These are phyloP conservation scores for Cremastinae sp. DNA, from an alignment of 2,888 invertebrate genomes.

Conservation along the genomic window DNA sequence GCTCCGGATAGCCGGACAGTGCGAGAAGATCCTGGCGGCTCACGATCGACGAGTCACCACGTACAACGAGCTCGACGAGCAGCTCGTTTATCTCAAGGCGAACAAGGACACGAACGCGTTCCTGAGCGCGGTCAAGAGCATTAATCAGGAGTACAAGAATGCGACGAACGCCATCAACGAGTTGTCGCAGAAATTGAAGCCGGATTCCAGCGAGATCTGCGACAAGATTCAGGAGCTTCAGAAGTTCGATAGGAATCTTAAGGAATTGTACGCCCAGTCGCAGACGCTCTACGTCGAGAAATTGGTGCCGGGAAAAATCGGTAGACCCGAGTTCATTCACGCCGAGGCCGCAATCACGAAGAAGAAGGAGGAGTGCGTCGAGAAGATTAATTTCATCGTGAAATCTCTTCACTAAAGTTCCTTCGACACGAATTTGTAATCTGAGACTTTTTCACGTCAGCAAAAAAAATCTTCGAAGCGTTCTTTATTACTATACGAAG, in stretches of 20 bases:
- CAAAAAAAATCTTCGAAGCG: not conserved
- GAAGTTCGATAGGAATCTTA: slow-evolving; percentile 81
- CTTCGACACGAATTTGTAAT: not conserved
- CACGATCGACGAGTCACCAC: slow-evolving; percentile 83
- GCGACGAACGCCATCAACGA: slow-evolving; percentile 82
- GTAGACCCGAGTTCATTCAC: slow-evolving; percentile 83
- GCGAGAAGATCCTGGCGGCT: slow-evolving; percentile 82
- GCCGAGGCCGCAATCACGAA: slow-evolving; percentile 81
- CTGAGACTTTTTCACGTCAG: not conserved
- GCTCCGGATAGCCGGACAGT: slow-evolving; percentile 79
- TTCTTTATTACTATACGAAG: slow-evolving; percentile 7
- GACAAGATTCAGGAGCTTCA: slow-evolving; percentile 84
- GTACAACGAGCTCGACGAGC: slow-evolving; percentile 84
- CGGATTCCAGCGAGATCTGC: slow-evolving; percentile 83
- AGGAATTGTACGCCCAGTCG: slow-evolving; percentile 80
- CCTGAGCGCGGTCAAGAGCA: slow-evolving; percentile 81
- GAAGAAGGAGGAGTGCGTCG: slow-evolving; percentile 83
- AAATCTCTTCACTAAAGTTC: slow-evolving; percentile 78
- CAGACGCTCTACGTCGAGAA: slow-evolving; percentile 84
- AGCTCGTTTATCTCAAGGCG: slow-evolving; percentile 83
- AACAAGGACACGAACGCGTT: slow-evolving; percentile 82
- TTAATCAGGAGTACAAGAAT: slow-evolving; percentile 83
- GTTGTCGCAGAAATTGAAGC: slow-evolving; percentile 82
- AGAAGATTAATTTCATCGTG: slow-evolving; percentile 81
- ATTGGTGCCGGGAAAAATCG: slow-evolving; percentile 83